Evolutionary conservation across 2,113 vertebrate genomes (phyloP).

Genomic region (Pyrgilauda ruficollis): DNA sequence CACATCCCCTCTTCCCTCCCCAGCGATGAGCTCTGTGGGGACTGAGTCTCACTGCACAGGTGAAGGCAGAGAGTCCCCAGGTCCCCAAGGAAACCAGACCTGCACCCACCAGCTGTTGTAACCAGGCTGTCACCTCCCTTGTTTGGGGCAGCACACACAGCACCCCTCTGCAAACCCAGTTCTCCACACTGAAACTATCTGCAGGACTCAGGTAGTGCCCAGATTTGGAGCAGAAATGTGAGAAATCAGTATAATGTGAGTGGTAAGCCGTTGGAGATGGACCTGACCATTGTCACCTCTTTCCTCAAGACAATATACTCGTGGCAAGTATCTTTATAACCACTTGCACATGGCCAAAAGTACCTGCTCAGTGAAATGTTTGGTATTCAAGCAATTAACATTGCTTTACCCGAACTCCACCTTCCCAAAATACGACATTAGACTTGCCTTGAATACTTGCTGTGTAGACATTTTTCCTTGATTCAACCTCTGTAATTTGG

Average conservation of each 20-base stretch:
- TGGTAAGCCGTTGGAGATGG: background rate
- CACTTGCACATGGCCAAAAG: background rate
- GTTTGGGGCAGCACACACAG: background rate
- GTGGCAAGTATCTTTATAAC: background rate
- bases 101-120: background rate
- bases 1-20: background rate
- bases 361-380: background rate
- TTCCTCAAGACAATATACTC: background rate
- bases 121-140: background rate
- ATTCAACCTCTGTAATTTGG: conserved; percentile 74
- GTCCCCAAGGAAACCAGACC: background rate
- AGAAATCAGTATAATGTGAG: background rate
- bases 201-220: rapidly evolving
- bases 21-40: background rate
- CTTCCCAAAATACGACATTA: background rate
- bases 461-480: conserved; percentile 64
- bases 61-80: background rate
- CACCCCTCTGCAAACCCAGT: background rate
- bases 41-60: background rate
- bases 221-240: background rate
- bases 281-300: background rate
- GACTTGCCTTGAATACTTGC: conserved; percentile 65
- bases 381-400: background rate
- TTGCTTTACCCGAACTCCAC: background rate
- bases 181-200: background rate